These are phyloP conservation scores for Silvanus unidentatus DNA, from an alignment of 2,888 invertebrate genomes.

Conservation along the genomic window DNA sequence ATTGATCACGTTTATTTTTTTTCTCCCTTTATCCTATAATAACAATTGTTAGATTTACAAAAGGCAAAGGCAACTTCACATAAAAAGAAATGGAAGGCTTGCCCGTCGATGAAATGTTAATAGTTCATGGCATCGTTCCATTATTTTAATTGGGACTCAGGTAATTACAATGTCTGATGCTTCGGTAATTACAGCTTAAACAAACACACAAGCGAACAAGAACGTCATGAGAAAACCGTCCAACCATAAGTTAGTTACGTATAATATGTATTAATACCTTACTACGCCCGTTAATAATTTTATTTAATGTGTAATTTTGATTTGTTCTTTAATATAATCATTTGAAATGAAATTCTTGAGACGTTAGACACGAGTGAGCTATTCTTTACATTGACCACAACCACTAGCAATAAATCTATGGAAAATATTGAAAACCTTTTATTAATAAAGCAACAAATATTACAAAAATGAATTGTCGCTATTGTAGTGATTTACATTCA, in stretches of 20 bases:
- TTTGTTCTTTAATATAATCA: too few species aligned
- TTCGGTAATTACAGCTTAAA: constrained; percentile 42
- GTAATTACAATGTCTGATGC: constrained; percentile 47
- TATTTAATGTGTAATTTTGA: too few species aligned
- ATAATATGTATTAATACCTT: too few species aligned
- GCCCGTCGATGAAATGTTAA: constrained; percentile 44
- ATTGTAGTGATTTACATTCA: too few species aligned
- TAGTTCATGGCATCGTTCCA: constrained; percentile 47
- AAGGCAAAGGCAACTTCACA: background rate
- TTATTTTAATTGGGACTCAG: constrained; percentile 48
- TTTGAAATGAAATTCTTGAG: too few species aligned
- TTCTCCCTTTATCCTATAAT: background rate
- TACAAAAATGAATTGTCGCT: constrained; percentile 18
- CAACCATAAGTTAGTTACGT: constrained; percentile 21
- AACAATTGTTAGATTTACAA: too few species aligned
- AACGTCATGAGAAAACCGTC: constrained; percentile 36
- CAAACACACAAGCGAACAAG: constrained; percentile 38
- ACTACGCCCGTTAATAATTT: too few species aligned
- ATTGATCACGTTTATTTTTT: constrained; percentile 1
- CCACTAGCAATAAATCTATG: too few species aligned
- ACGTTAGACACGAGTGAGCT: too few species aligned
- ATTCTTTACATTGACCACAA: too few species aligned
- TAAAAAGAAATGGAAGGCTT: constrained; percentile 4
- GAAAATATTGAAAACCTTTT: too few species aligned
- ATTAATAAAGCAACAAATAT: too few species aligned